These are phyloP conservation scores for Andrena chrysosceles DNA, from an alignment of 2,888 invertebrate genomes.

Conservation along the genomic window DNA sequence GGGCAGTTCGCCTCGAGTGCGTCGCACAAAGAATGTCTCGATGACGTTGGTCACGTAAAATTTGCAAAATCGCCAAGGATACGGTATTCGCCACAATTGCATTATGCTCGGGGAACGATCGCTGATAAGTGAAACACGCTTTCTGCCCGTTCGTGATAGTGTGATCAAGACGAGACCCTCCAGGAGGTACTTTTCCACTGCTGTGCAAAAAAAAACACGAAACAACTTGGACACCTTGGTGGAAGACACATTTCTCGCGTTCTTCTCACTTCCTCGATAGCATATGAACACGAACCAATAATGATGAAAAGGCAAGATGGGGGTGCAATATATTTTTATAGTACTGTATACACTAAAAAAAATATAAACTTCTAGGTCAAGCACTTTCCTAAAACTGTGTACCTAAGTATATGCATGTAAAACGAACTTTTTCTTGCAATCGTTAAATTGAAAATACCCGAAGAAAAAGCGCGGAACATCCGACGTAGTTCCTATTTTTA, in stretches of 20 bases:
- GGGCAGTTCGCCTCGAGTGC: neutral
- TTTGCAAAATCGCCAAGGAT: constrained; percentile 45
- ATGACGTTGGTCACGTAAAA: constrained; percentile 38
- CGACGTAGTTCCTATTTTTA: too few species aligned
- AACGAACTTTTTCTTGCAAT: too few species aligned
- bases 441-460: too few species aligned
- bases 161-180: constrained; percentile 24
- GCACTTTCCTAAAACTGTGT: too few species aligned
- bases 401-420: too few species aligned
- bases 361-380: too few species aligned
- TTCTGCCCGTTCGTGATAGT: constrained; percentile 30
- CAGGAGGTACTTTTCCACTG: constrained; percentile 27
- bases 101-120: constrained; percentile 21
- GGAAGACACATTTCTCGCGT: neutral
- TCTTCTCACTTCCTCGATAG: neutral
- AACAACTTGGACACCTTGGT: neutral
- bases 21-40: constrained; percentile 22
- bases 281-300: too few species aligned
- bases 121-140: constrained; percentile 39
- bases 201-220: neutral
- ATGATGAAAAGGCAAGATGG: too few species aligned
- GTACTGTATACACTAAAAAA: too few species aligned
- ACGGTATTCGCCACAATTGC: constrained; percentile 21
- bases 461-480: too few species aligned
- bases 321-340: too few species aligned